phyloP scores from a whole-genome alignment of 2,888 invertebrate species.

The Cetonia aurata region DNA sequence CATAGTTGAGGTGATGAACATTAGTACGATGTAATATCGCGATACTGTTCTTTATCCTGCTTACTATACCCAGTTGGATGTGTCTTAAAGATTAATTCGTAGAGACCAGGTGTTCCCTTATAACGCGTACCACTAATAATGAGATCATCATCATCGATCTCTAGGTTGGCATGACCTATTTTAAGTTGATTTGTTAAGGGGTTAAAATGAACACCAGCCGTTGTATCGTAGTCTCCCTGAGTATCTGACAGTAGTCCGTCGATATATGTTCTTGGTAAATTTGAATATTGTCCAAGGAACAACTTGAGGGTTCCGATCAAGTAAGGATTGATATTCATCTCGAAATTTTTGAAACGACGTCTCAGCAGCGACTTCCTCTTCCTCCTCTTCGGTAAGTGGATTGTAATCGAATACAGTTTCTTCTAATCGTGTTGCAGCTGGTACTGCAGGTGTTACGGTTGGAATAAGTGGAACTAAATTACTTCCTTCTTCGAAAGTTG shows the following conservation, averaged over 20 bases:
- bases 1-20: background rate
- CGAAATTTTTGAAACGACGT: background rate
- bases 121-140: background rate
- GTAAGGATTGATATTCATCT: conserved; percentile 4
- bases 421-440: background rate
- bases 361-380: background rate
- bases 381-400: conserved; percentile 1
- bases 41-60: background rate
- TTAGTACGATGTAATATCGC: background rate
- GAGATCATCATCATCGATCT: background rate
- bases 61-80: background rate
- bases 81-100: conserved; percentile 17
- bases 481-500: background rate
- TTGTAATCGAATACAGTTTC: conserved; percentile 6
- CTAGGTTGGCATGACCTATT: background rate
- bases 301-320: background rate
- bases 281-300: too few species aligned
- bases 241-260: background rate
- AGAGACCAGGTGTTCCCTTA: conserved; percentile 1
- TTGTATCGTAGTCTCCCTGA: background rate
- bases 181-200: too few species aligned
- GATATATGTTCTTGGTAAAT: background rate
- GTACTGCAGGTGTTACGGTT: background rate
- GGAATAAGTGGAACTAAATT: too few species aligned
- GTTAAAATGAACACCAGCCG: background rate